Conservation (phyloP, 2,797 vertebrate genomes). For the Urosaurus nigricauda region DNA sequence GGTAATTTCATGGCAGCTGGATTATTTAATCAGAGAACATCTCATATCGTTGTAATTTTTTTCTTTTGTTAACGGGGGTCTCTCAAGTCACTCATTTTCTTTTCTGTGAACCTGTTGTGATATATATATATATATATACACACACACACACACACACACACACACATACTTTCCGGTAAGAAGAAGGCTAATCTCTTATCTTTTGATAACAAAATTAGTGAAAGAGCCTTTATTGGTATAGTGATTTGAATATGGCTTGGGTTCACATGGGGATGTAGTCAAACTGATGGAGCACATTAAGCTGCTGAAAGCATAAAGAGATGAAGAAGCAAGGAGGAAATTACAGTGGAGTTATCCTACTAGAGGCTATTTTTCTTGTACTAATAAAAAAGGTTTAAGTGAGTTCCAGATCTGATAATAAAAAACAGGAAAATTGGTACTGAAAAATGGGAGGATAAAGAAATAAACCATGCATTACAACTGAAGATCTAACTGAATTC, state of each 20-base stretch:
- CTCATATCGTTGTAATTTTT: conserved; percentile 51
- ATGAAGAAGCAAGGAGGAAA: conserved; percentile 50
- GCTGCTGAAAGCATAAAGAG: conserved; percentile 53
- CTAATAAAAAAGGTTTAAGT: conserved; percentile 49
- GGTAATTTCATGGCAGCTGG: conserved; percentile 59
- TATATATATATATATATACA: no score
- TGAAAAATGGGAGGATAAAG: conserved; percentile 54
- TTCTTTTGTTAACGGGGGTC: conserved; percentile 53
- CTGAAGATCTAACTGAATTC: conserved; percentile 19
- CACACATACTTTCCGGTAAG: conserved; percentile 59
- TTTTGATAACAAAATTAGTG: conserved; percentile 53
- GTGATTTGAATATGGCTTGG: conserved; percentile 54
- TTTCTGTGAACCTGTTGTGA: conserved; percentile 54
- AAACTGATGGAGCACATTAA: conserved; percentile 50
- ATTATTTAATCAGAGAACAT: conserved; percentile 72
- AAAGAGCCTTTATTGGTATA: conserved; percentile 44
- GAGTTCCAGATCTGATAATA: conserved; percentile 69
- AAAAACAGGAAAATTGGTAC: conserved; percentile 59
- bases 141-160: no score
- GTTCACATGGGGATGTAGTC: conserved; percentile 53
- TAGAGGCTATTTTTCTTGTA: conserved; percentile 58
- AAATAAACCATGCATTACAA: conserved; percentile 46
- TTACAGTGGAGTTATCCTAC: conserved; percentile 62
- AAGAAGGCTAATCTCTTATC: conserved; percentile 54
- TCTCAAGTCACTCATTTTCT: conserved; percentile 68